Evolutionary conservation across 2,113 vertebrate genomes (phyloP).

Genomic region (Lutjanus erythropterus): DNA sequence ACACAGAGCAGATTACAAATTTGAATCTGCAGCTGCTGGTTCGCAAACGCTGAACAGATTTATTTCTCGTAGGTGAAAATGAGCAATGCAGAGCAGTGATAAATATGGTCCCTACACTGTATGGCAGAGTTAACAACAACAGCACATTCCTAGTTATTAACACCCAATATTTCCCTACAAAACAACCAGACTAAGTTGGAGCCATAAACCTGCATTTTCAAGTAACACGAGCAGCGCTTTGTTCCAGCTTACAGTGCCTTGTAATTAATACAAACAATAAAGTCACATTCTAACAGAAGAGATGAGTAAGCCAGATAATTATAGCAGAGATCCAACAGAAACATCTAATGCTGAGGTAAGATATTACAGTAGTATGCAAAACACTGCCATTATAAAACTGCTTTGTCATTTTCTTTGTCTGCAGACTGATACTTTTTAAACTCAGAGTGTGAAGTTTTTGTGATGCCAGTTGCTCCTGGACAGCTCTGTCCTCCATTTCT

Average conservation of each 20-base stretch:
- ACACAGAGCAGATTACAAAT: constrained; percentile 54
- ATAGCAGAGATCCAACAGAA: constrained; percentile 18
- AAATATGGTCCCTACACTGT: constrained; percentile 7
- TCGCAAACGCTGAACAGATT: constrained; percentile 33
- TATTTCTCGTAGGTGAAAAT: constrained; percentile 47
- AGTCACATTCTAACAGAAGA: constrained; percentile 11
- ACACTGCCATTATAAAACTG: constrained; percentile 29
- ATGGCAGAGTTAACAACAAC: background rate
- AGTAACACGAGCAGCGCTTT: constrained; percentile 15
- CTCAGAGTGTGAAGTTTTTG: background rate
- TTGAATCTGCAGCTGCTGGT: constrained; percentile 58
- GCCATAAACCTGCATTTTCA: constrained; percentile 12
- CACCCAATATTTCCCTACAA: background rate
- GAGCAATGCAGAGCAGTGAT: background rate
- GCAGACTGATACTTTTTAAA: background rate
- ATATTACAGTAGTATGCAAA: constrained; percentile 3
- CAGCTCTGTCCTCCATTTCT: background rate
- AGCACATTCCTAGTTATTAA: constrained; percentile 9
- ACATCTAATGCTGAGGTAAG: constrained; percentile 28
- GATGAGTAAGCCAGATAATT: constrained; percentile 53
- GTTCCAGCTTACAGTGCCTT: constrained; percentile 4
- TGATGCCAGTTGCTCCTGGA: background rate
- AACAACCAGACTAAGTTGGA: constrained; percentile 2
- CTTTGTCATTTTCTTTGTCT: constrained; percentile 24
- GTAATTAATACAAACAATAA: constrained; percentile 57